Evolutionary conservation across 2,888 invertebrate species (phyloP), one percentile per base, ranked within the genome.

Genomic region (Nomada ferruginata): DNA sequence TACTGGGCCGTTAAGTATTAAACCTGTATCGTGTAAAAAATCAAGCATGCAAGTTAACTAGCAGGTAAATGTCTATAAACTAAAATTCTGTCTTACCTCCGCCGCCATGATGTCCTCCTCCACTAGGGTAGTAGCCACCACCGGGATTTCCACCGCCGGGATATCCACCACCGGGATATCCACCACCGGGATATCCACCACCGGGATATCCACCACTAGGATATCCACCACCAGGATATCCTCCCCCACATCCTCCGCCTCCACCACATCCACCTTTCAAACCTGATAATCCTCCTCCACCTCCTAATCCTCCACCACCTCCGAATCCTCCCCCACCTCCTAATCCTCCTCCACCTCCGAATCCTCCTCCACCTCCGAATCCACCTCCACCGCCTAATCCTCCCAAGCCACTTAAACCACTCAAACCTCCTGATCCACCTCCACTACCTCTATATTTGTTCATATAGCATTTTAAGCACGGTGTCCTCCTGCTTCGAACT

Each of bases 401-500:
- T 26, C 26, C 26, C 26, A 26, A 26, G 26, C 26, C 26, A 2
- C 26, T 26, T 26, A 26, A 26, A 26, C 26, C 26, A 2, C 26
- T 26, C 26, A 23, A 23, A 23, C 23, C 23, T 23, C 23, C 23
- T 1, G 1, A 23, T 36, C 76, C 75, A 3, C 50, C 77, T 4
- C 85, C 76, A 5, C 79, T 78, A 0, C 81, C 78, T 9, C 85
- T 83, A 2, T 83, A 83, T 0, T 79, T 78, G 0, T 73, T 59
- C 42, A 76, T 53, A 69, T 87, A 85, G 70, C 93, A 92, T 69
- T 89, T 91, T 2, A 90, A 44, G 55, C 91, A 92, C 7, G 86
- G 69, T 11, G 90, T 85, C 36, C 93, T 89, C 80, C 87, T 92
- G 66, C 86, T 91, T 65, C 93, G 91, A 0, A 90, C 61, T 77